Base-by-base conservation (phyloP, 2,888 invertebrate species). In the Pecten maximus region DNA sequence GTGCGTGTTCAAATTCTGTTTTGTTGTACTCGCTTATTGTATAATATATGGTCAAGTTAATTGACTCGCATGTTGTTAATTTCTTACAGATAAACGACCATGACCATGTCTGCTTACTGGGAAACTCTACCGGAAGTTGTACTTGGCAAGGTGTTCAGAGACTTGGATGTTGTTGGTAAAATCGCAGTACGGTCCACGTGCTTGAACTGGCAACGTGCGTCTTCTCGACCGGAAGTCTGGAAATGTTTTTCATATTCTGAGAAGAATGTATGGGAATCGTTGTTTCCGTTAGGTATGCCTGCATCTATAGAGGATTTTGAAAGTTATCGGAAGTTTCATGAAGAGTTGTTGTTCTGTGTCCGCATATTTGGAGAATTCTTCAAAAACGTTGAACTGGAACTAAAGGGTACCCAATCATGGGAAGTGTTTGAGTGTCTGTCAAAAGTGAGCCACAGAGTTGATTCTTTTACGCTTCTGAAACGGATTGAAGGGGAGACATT, bases 181-280 rank as follows among this genome's bases (percentile, higher is more conserved):
- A 60, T 93, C 74, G 74, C 87, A 50, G 89, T 91, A 15, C 88
- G 90, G 39, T 50, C 92, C 19, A 94, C 93, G 8, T 94, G 94
- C 87, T 12, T 87, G 40, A 28, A 91, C 3, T 94, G 94, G 94
- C 87, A 87, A 2, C 35, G 19, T 39, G 94, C 93, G 0, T 50
- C 87, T 1, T 87, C 40, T 0, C 74, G 91, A 88, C 91, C 91
- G 86, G 92, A 92, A 60, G 92, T 91, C 0, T 94, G 94, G 94
- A 88, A 90, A 8, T 87, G 10, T 4, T 91, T 90, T 40, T 8
- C 60, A 28, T 91, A 89, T 44, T 89, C 88, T 23, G 91, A 90
- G 39, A 88, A 88, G 60, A 40, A 16, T 2, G 39, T 89, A 87
- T 91, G 87, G 89, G 90, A 90, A 3, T 44, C 50, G 40, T 44